phyloP scores from a whole-genome alignment of 2,797 vertebrate species.

The Ceyx erithaca region DNA sequence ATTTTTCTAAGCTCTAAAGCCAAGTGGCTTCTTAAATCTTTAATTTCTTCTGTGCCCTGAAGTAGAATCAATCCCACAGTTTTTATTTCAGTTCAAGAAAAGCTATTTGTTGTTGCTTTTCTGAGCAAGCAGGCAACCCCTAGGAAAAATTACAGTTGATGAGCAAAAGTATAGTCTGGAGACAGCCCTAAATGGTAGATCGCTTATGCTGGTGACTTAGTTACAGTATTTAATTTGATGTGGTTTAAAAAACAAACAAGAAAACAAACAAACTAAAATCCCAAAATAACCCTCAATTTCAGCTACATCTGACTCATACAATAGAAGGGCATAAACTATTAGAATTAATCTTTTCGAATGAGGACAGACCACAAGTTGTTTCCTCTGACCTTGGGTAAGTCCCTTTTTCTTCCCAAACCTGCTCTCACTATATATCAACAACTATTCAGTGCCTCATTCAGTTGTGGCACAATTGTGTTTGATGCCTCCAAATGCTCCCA shows the following conservation, averaged over 20 bases:
- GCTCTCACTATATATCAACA: background rate
- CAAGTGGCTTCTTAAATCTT: background rate
- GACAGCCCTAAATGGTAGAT: background rate
- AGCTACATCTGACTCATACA: background rate
- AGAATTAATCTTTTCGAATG: background rate
- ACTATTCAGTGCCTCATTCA: rapidly evolving
- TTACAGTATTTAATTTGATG: background rate
- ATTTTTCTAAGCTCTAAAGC: background rate
- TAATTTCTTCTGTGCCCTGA: background rate
- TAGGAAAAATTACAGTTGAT: background rate
- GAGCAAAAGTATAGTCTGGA: background rate
- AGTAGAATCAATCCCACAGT: background rate
- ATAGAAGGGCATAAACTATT: background rate
- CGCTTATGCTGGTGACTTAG: background rate
- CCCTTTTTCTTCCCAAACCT: background rate
- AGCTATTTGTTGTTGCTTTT: background rate
- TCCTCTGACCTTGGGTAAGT: background rate
- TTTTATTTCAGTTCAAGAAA: background rate
- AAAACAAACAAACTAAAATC: background rate
- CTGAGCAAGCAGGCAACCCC: background rate
- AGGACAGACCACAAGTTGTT: background rate
- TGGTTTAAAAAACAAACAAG: background rate
- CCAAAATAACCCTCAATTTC: background rate
- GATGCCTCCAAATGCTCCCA: background rate
- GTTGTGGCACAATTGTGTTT: background rate